Base-by-base conservation (phyloP, 1,140 invertebrate genomes). In the Callitettix versicolor region DNA sequence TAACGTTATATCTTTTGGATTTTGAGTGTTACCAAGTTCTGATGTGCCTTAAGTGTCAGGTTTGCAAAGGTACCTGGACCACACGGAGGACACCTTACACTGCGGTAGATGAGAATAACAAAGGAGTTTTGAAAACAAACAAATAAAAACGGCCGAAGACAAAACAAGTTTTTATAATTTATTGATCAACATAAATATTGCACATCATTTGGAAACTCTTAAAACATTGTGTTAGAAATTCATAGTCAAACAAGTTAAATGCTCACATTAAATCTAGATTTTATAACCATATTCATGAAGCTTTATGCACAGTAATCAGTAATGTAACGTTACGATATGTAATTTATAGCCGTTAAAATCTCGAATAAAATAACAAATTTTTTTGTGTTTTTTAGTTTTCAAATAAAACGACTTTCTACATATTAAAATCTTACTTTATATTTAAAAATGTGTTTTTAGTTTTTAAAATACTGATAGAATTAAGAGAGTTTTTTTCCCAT, bases 111-210 rank as follows among this genome's bases (percentile, higher is more conserved):
- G n/a, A n/a, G n/a, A n/a, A n/a, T n/a, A n/a, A n/a, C n/a, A n/a
- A n/a, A n/a, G n/a, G n/a, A n/a, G n/a, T n/a, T n/a, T n/a, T n/a
- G n/a, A n/a, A n/a, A n/a, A 30, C 9, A 30, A 30, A 30, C 26
- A 30, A 30, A 30, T 30, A 30, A 30, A n/a, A 9, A 30, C 26
- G 9, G 26, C 26, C 3, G 9, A 21, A 49, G 14, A 30, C 46
- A 30, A 49, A 30, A 30, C 34, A 51, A 15, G 36, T 30, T 51
- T 49, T 51, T 11, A 51, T 21, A 36, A 21, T 51, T 51, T 51
- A 51, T 51, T 51, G 36, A 51, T 26, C 48, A 51, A 51, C 48
- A 51, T 51, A 51, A 51, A 51, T 51, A 51, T 51, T 51, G 48
- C 48, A 51, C 48, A 51, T 36, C 30, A 51, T 15, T 48, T 30